These are phyloP conservation scores for Todiramphus chloris DNA, from an alignment of 2,113 vertebrate genomes.

Conservation along the genomic window DNA sequence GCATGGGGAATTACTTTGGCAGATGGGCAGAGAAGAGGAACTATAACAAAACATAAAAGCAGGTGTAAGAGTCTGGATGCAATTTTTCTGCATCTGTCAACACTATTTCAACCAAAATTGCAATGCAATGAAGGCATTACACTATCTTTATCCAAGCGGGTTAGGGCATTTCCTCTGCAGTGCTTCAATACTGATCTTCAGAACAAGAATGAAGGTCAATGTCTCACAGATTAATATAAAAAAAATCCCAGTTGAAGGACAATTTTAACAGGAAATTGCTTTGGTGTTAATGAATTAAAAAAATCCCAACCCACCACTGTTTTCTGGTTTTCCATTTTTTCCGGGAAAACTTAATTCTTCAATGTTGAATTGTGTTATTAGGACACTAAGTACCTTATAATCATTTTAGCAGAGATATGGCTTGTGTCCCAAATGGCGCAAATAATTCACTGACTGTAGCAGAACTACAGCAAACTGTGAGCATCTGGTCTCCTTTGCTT, in stretches of 20 bases:
- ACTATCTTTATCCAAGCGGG: background rate
- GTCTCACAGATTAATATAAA: background rate
- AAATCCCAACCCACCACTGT: no score
- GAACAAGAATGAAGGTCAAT: background rate
- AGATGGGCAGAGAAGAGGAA: background rate
- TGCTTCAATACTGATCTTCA: background rate
- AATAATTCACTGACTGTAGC: background rate
- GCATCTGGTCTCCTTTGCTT: constrained; percentile 6
- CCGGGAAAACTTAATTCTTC: background rate
- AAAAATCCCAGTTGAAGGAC: background rate
- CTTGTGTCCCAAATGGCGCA: background rate
- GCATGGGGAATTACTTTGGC: background rate
- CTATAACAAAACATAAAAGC: background rate
- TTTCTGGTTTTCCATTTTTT: background rate
- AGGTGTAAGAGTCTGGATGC: background rate
- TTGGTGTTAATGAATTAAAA: background rate
- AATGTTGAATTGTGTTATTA: background rate
- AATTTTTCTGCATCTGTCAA: background rate
- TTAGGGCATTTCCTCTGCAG: background rate
- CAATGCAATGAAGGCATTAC: background rate
- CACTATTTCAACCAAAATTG: background rate
- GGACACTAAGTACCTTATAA: background rate
- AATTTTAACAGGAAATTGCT: background rate
- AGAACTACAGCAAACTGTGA: background rate
- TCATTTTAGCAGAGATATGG: background rate